Evolutionary conservation across 2,888 invertebrate genomes (phyloP).

Genomic region (Eremobia ochroleuca): DNA sequence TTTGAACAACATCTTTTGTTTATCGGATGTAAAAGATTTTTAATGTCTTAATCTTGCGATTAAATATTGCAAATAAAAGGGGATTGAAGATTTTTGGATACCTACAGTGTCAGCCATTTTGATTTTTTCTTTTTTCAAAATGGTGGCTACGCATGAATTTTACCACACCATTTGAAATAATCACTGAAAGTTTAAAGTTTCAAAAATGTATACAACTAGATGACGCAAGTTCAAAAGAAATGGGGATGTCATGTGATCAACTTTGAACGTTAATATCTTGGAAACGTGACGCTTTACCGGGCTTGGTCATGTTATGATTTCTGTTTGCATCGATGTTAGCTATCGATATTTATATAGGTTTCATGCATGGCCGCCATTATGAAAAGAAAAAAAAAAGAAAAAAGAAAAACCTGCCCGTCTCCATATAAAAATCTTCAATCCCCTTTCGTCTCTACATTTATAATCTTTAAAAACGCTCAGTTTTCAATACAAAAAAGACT

Average conservation of each 20-base stretch:
- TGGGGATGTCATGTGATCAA: no score
- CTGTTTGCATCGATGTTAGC: no score
- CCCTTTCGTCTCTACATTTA: background rate
- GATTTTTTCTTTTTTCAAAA: background rate
- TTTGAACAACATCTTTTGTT: background rate
- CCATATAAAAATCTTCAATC: background rate
- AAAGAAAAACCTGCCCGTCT: background rate
- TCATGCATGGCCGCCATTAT: no score
- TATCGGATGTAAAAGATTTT: background rate
- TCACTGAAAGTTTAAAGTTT: no score
- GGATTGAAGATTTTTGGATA: background rate
- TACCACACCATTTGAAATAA: no score
- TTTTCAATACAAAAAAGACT: background rate
- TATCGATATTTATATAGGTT: no score
- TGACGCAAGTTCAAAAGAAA: no score
- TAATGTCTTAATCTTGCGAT: background rate
- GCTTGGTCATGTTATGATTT: background rate
- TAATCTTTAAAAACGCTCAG: background rate
- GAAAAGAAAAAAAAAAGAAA: background rate
- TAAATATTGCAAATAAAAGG: constrained; percentile 6
- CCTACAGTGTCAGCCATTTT: background rate
- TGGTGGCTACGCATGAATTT: fast-evolving
- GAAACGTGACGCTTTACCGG: no score
- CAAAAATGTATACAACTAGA: no score
- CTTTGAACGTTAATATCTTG: no score